A percentile compares a stretch with the other conserved stretches of the same genome.
Evolutionary conservation across 2,797 vertebrate genomes (phyloP).

Genomic region (Sparus aurata): DNA sequence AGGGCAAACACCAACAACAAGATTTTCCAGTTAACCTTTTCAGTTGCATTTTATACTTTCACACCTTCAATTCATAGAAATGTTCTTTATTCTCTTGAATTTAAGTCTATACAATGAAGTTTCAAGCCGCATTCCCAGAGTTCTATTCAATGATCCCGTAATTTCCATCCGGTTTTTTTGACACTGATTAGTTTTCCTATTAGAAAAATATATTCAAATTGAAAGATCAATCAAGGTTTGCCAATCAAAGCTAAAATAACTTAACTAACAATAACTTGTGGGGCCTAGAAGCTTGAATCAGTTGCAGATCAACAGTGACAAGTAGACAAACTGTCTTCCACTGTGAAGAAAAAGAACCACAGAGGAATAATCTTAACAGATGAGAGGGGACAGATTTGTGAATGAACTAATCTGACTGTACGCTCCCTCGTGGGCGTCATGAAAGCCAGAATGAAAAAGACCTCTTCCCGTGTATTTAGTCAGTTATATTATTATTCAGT

Average conservation of each 20-base stretch:
- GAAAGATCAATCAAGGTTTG: not conserved
- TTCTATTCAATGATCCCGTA: not conserved
- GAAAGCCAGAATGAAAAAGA: constrained; percentile 27
- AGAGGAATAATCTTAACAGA: constrained; percentile 1
- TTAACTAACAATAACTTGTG: not conserved
- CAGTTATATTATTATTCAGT: constrained; percentile 28
- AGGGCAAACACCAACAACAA: not conserved
- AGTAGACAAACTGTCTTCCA: not conserved
- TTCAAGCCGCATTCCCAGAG: not conserved
- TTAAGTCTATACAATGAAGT: not conserved
- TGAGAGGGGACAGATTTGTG: constrained; percentile 34
- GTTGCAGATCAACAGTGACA: constrained; percentile 2
- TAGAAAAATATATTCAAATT: not conserved
- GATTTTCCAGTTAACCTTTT: not conserved
- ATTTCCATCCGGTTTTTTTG: not conserved
- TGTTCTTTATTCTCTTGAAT: not conserved
- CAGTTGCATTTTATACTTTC: not conserved
- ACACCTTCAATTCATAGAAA: too few relatives aligned
- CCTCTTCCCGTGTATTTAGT: constrained; percentile 21
- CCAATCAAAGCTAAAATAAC: not conserved
- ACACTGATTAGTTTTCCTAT: not conserved
- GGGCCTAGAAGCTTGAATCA: not conserved
- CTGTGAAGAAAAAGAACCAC: not conserved
- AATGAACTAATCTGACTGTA: constrained; percentile 35
- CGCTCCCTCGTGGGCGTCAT: not conserved